Evolutionary conservation across 2,113 vertebrate species (phyloP).

Genomic region (Paratilapia polleni): DNA sequence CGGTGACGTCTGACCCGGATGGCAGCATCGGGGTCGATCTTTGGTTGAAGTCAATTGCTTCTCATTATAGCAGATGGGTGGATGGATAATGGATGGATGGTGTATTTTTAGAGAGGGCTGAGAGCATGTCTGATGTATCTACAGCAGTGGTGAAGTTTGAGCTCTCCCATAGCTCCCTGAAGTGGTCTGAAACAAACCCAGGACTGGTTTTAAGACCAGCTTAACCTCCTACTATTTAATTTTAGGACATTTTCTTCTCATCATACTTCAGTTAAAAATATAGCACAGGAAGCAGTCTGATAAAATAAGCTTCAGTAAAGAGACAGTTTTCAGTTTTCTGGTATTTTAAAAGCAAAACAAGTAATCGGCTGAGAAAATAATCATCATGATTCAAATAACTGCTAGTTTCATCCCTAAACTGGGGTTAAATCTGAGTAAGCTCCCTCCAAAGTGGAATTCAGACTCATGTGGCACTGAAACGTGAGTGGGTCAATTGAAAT

Average conservation of each 20-base stretch:
- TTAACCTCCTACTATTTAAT: neutral
- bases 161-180: constrained; percentile 16
- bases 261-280: too few relatives aligned
- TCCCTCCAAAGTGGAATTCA: neutral
- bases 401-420: neutral
- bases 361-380: neutral
- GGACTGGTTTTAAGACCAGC: neutral
- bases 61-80: neutral
- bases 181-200: neutral
- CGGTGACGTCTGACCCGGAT: neutral
- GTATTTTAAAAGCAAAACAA: neutral
- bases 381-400: neutral
- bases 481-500: neutral
- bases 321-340: neutral
- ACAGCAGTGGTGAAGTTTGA: neutral
- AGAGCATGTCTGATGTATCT: neutral
- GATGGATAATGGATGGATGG: neutral
- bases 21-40: constrained; percentile 37
- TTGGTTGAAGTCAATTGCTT: neutral
- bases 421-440: neutral
- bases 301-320: neutral
- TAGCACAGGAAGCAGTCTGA: too few relatives aligned
- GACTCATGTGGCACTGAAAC: neutral
- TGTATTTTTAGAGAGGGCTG: constrained; percentile 9
- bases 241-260: neutral